Evolutionary conservation across 2,113 vertebrate genomes (phyloP), one percentile per base, ranked within the genome.

Genomic region (Aptenodytes forsteri): DNA sequence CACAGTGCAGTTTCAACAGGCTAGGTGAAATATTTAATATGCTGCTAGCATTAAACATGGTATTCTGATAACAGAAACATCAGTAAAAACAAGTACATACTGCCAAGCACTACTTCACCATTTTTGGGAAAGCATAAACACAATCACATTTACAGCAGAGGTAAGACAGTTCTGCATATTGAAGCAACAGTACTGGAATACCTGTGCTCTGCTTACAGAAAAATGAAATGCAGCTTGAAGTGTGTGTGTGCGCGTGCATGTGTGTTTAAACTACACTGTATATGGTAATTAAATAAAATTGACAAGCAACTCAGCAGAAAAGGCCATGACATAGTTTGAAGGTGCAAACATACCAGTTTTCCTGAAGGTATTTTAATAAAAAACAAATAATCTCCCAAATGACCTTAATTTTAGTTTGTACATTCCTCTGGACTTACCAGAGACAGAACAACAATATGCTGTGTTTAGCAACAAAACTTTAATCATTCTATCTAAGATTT

Each of bases 171-270:
- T 83, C 36, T 52, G 64, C 47, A 12, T 12, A 34, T 1, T 46
- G 40, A n/a, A 61, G n/a, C 59, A 56, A 50, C 32, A 42, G 18
- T 13, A 52, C 2, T 56, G 34, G 47, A 88, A 62, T 46, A 89
- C 10, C 42, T 77, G n/a, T 19, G 71, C 64, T 40, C 21, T 67
- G 47, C 36, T 47, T 38, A 26, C 36, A 61, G 75, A 50, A 49
- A 73, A 88, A 40, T 7, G 8, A 55, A 65, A 81, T 7, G 23
- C 17, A n/a, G 40, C 46, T 40, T 66, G 16, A 55, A 47, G 11
- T 11, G 11, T 13, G 12, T 12, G n/a, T 4, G 16, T 6, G 11
- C 0, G 1, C 6, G 3, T 19, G 21, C 5, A 6, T 23, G 8
- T 19, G 30, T 22, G 23, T 42, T 42, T 23, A 62, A 91, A 67